Evolutionary conservation across 2,113 vertebrate genomes (phyloP).

Genomic region (Taurulus bubalis): DNA sequence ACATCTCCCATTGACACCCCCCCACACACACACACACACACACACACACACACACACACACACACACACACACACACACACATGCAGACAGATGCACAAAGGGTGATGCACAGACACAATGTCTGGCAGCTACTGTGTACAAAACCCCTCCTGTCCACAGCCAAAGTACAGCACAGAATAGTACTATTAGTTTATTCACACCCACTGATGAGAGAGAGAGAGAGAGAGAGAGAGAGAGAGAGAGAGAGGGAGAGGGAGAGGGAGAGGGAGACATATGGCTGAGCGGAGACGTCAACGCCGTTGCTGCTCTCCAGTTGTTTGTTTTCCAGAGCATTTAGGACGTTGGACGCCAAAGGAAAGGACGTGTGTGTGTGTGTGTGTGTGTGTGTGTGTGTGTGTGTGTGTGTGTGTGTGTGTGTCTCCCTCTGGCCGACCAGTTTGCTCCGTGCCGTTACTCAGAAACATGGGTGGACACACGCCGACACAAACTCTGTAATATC

Average conservation of each 20-base stretch:
- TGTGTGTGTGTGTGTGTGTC: conserved; percentile 23
- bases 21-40: conserved; percentile 5
- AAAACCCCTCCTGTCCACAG: background rate
- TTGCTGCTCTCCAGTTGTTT: conserved; percentile 42
- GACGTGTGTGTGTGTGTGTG: conserved; percentile 12
- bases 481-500: conserved; percentile 36
- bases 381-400: conserved; percentile 19
- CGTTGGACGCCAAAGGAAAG: conserved; percentile 40
- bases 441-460: conserved; percentile 45
- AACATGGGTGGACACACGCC: conserved; percentile 36
- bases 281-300: too few relatives aligned
- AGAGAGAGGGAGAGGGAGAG: too few relatives aligned
- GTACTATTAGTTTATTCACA: conserved; percentile 3
- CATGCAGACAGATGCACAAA: background rate
- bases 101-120: conserved; percentile 3
- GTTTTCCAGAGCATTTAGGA: conserved; percentile 46
- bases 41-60: conserved; percentile 12
- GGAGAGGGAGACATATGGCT: too few relatives aligned
- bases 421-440: conserved; percentile 31
- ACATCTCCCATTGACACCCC: conserved; percentile 37
- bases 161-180: background rate
- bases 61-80: background rate
- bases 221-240: too few relatives aligned
- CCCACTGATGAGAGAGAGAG: too few relatives aligned
- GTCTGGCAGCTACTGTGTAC: conserved; percentile 3